A percentile compares a stretch with the other conserved stretches of the same genome.
These are phyloP conservation scores for Chrysolina americana DNA, from an alignment of 2,888 invertebrate genomes.

Conservation along the genomic window DNA sequence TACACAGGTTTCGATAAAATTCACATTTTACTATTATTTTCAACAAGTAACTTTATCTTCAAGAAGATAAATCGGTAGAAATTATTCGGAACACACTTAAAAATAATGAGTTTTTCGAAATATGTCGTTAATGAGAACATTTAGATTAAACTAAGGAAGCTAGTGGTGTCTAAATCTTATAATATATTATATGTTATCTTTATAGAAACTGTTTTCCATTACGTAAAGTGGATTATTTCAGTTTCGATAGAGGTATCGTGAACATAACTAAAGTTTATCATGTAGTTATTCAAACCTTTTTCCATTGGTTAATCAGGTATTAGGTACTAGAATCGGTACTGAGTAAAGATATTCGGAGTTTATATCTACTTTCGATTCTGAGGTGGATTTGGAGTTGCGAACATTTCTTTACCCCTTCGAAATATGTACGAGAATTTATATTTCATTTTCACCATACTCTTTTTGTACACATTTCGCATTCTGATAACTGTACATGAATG, in stretches of 20 bases:
- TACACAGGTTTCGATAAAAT: conserved; percentile 8
- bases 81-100: conserved; percentile 1
- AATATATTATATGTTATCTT: background rate
- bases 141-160: conserved; percentile 9
- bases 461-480: no score
- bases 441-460: no score
- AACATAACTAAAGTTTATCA: background rate
- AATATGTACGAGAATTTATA: background rate
- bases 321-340: background rate
- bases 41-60: background rate
- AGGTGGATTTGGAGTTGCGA: background rate
- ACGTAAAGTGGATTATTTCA: background rate
- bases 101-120: conserved; percentile 10
- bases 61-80: background rate
- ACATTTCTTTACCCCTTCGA: background rate
- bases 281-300: background rate
- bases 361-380: background rate
- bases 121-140: conserved; percentile 7
- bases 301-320: background rate
- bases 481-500: no score
- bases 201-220: background rate
- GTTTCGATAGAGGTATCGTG: background rate
- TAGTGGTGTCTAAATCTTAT: background rate
- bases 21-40: conserved; percentile 1
- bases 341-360: no score